A percentile compares a stretch with the other conserved stretches of the same genome.
Evolutionary conservation across 1,140 invertebrate genomes (phyloP).

Genomic region (Muscidifurax raptorellus): DNA sequence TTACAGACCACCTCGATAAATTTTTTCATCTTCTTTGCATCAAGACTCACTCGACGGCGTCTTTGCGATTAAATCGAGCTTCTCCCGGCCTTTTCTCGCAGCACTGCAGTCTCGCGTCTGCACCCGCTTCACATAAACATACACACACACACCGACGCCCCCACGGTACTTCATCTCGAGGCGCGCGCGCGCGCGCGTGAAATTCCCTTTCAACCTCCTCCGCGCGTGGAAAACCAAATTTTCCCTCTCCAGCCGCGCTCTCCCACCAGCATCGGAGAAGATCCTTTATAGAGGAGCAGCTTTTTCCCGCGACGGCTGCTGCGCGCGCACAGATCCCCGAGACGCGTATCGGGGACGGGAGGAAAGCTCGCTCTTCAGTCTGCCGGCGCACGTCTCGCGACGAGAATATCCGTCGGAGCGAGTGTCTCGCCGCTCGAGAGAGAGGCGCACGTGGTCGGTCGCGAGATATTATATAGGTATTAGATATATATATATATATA

Average conservation of each 20-base stretch:
- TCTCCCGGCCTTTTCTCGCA: neutral
- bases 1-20: no score
- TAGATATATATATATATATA: no score
- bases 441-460: neutral
- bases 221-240: constrained; percentile 21
- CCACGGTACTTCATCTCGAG: neutral
- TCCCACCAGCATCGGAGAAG: neutral
- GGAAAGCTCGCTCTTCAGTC: constrained; percentile 9
- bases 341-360: neutral
- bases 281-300: neutral
- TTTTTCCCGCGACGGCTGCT: constrained; percentile 3
- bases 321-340: neutral
- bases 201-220: constrained; percentile 26
- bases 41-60: neutral
- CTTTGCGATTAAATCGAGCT: constrained; percentile 27
- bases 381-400: constrained; percentile 36
- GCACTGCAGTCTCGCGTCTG: no score
- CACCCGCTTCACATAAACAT: neutral
- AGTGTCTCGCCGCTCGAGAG: neutral
- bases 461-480: no score
- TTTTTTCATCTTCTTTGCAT: constrained; percentile 17
- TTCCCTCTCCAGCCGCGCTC: neutral
- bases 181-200: neutral
- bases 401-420: constrained; percentile 1
- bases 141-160: neutral